Evolutionary conservation across 1,140 invertebrate species (phyloP).

Genomic region (Muscidifurax raptorellus): DNA sequence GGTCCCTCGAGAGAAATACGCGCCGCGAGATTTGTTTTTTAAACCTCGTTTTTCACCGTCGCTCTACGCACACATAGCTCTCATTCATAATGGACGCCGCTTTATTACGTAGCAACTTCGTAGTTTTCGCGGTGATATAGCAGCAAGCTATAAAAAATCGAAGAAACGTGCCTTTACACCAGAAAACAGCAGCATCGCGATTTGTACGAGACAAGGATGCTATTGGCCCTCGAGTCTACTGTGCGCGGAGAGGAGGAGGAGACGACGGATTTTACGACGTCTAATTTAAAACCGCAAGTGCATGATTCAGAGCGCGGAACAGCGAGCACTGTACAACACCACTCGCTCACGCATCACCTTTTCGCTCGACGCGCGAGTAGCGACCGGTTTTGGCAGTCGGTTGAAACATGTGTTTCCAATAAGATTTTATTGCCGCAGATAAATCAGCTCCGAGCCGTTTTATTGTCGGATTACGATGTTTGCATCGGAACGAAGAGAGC

Average conservation of each 20-base stretch:
- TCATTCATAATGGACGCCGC: not conserved
- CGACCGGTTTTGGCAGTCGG: slow-evolving; percentile 68
- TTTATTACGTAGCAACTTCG: not conserved
- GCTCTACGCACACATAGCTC: not conserved
- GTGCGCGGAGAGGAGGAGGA: not conserved
- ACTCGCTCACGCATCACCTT: not conserved
- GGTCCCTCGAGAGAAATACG: not conserved
- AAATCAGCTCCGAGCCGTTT: slow-evolving; percentile 66
- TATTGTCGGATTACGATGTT: slow-evolving; percentile 67
- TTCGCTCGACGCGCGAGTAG: not conserved
- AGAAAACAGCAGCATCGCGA: not conserved
- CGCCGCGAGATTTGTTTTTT: not conserved
- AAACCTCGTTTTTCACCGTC: not conserved
- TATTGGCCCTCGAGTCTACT: slow-evolving; percentile 2
- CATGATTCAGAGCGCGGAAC: slow-evolving; percentile 43
- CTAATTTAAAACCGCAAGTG: slow-evolving; percentile 64
- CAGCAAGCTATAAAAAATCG: too few species aligned
- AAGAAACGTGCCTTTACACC: too few species aligned
- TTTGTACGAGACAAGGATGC: slow-evolving; percentile 12
- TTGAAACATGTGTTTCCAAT: slow-evolving; percentile 68
- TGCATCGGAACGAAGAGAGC: slow-evolving; percentile 8
- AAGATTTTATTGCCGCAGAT: slow-evolving; percentile 68
- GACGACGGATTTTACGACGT: slow-evolving; percentile 63
- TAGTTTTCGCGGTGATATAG: too few species aligned
- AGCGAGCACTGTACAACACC: too few species aligned